Conservation (phyloP, 2,797 vertebrate species). For the Eurystomus glaucurus region DNA sequence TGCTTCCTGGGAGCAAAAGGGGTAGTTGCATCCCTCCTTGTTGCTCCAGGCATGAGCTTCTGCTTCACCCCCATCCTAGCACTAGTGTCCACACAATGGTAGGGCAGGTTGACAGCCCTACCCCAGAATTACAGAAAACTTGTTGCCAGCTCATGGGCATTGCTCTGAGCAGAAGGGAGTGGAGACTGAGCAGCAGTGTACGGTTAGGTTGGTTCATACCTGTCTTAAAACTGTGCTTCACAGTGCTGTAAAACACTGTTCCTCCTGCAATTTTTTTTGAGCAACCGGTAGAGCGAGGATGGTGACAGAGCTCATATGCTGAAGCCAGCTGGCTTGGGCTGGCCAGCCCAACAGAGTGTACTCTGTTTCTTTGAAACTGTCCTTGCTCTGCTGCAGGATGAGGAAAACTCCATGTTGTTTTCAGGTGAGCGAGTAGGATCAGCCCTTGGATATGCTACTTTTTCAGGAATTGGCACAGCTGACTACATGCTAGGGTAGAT, state of each 20-base stretch:
- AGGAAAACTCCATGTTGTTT: background rate
- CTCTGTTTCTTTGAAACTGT: background rate
- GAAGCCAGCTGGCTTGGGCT: background rate
- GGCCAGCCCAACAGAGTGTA: no score
- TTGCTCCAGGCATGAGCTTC: background rate
- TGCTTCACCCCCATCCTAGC: background rate
- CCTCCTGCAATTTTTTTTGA: background rate
- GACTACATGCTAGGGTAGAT: background rate
- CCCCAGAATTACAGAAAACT: background rate
- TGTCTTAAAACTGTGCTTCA: background rate
- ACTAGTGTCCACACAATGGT: background rate
- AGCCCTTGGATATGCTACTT: background rate
- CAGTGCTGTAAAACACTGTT: background rate
- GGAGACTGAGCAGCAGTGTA: background rate
- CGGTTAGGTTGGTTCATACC: fast-evolving
- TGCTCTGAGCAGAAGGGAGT: background rate
- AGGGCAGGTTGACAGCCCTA: background rate
- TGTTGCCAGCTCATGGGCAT: background rate
- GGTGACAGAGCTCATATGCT: fast-evolving
- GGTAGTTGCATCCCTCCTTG: fast-evolving
- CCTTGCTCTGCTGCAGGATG: background rate
- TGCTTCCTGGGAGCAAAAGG: background rate
- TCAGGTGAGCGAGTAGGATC: background rate
- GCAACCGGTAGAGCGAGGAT: background rate
- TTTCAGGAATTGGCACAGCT: background rate